A percentile compares a stretch with the other conserved stretches of the same genome.
These are phyloP conservation scores for Euspilapteryx auroguttella DNA, from an alignment of 2,888 invertebrate genomes.

Conservation along the genomic window DNA sequence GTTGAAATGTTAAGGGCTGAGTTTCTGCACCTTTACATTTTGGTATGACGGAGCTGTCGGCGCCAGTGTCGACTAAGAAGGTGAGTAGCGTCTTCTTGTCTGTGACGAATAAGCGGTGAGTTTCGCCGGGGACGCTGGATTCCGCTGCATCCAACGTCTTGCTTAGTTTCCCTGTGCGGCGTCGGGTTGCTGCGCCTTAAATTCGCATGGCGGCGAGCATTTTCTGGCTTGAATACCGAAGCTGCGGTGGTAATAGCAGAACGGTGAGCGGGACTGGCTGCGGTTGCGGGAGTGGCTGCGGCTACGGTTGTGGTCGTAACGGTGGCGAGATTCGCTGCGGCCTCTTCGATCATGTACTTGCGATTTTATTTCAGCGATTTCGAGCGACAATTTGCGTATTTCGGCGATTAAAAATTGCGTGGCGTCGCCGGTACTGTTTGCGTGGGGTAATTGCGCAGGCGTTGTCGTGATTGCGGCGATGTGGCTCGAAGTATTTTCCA, in stretches of 20 bases:
- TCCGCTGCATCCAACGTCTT: constrained; percentile 4
- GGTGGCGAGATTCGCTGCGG: not conserved
- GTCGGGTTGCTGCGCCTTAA: no score
- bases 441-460: not conserved
- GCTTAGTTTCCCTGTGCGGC: constrained; percentile 2
- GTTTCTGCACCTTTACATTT: not conserved
- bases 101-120: constrained; percentile 5
- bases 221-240: constrained; percentile 1
- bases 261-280: not conserved
- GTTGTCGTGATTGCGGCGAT: not conserved
- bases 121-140: not conserved
- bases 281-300: not conserved
- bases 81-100: constrained; percentile 1
- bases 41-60: constrained; percentile 5
- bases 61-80: constrained; percentile 6
- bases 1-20: constrained; percentile 5
- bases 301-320: not conserved
- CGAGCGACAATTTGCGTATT: not conserved
- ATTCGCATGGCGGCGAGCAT: constrained; percentile 1
- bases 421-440: no score
- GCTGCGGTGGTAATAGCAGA: constrained; percentile 4
- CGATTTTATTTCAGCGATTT: not conserved
- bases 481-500: not conserved
- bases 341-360: no score
- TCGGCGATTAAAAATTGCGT: not conserved